phyloP scores from a whole-genome alignment of 2,113 vertebrate species.

The Callopanchax toddi region DNA sequence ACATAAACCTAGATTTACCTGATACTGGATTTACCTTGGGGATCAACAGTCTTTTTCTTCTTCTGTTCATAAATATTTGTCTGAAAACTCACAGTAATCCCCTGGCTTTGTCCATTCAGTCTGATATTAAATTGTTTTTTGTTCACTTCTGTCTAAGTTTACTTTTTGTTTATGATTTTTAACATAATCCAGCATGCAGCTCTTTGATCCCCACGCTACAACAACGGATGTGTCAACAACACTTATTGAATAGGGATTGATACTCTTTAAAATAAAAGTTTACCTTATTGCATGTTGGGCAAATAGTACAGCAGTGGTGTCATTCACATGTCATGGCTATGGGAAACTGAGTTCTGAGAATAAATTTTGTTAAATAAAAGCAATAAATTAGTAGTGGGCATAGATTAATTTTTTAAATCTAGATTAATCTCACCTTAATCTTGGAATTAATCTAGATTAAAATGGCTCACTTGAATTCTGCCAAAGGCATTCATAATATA shows the following conservation, averaged over 20 bases:
- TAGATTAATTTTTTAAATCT: no score
- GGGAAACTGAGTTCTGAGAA: no score
- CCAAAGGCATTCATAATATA: no score
- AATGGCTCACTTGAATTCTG: no score
- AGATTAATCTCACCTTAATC: no score
- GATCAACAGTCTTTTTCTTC: neutral
- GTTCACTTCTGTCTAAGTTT: neutral
- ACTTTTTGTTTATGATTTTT: constrained; percentile 25
- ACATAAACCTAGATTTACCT: no score
- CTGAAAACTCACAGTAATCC: constrained; percentile 23
- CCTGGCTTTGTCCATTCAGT: constrained; percentile 26
- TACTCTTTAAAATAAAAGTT: neutral
- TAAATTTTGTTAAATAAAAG: no score
- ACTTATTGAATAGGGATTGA: neutral
- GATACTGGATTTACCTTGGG: neutral
- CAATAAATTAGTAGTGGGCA: no score
- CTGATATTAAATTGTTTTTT: no score
- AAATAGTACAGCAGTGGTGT: neutral
- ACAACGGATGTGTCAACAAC: neutral
- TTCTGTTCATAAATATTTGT: neutral
- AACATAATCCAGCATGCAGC: constrained; percentile 21
- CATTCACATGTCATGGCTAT: no score
- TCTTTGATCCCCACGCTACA: constrained; percentile 6
- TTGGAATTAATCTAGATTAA: no score
- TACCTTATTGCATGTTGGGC: constrained; percentile 5